phyloP scores from a whole-genome alignment of 1,140 invertebrate species.

The Odontomachus brunneus region DNA sequence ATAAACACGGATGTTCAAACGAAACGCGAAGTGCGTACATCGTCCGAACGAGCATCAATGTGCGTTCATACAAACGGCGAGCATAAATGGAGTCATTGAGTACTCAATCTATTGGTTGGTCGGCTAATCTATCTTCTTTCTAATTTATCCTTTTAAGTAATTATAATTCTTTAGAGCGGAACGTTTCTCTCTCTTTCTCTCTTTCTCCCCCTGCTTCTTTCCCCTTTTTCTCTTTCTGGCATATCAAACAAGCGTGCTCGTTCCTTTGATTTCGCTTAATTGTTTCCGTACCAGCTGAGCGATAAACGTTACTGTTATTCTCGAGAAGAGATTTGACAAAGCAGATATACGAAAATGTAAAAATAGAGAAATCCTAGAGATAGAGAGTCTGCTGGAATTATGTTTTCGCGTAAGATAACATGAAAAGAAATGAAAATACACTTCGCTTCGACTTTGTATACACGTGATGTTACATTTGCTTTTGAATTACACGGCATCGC shows the following conservation, averaged over 20 bases:
- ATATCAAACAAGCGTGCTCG: background rate
- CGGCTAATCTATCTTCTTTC: background rate
- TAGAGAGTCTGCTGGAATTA: too few relatives aligned
- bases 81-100: slow-evolving; percentile 7
- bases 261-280: background rate
- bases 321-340: background rate
- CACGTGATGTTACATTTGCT: background rate
- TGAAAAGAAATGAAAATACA: background rate
- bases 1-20: slow-evolving; percentile 36
- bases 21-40: background rate
- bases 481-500: background rate
- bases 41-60: slow-evolving; percentile 6
- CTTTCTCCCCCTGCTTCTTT: background rate
- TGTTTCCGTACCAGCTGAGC: background rate
- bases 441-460: background rate
- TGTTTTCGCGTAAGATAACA: too few relatives aligned
- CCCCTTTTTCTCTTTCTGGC: background rate
- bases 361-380: background rate
- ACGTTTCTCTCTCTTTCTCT: background rate
- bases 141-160: too few relatives aligned
- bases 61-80: slow-evolving; percentile 15
- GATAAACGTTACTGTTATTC: background rate
- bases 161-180: background rate
- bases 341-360: background rate
- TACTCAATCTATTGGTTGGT: background rate